Percentiles rank a stretch among this genome's conserved stretches.
Conservation (phyloP, 2,113 vertebrate genomes). For the Nycticebus coucang region DNA sequence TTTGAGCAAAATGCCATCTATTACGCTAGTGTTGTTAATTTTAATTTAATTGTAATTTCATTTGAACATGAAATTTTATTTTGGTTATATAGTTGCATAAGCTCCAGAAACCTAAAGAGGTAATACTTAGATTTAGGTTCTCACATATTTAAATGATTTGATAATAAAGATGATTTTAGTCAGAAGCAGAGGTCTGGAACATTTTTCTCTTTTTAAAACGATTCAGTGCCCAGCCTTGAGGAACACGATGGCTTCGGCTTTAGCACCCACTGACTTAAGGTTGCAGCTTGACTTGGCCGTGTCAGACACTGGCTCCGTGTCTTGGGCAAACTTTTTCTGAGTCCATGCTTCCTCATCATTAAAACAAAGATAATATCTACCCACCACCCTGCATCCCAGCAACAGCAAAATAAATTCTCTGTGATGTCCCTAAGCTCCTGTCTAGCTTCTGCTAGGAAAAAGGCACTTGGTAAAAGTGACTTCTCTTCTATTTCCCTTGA, state of each 20-base stretch:
- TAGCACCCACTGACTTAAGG: not conserved
- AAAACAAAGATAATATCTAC: not conserved
- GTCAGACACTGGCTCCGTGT: not conserved
- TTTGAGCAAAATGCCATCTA: not conserved
- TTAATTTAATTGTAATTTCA: not conserved
- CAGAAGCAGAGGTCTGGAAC: not conserved
- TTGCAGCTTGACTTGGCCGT: not conserved
- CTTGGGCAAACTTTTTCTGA: not conserved
- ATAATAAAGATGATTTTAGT: not conserved
- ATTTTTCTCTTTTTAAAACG: not conserved
- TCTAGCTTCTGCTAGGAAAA: not conserved
- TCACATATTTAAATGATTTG: not conserved
- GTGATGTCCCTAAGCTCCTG: not conserved
- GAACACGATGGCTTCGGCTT: not conserved
- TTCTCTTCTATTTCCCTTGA: not conserved
- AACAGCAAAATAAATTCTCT: not conserved
- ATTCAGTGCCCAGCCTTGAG: not conserved
- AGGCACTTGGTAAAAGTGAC: not conserved
- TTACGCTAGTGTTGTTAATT: not conserved
- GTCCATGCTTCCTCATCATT: not conserved
- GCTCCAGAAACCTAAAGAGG: not conserved
- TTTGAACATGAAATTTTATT: not conserved
- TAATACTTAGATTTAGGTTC: not conserved
- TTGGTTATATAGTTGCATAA: not conserved
- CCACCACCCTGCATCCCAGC: too few species aligned